Base-by-base conservation (phyloP, 1,140 invertebrate species). In the Zaprionus africanus region DNA sequence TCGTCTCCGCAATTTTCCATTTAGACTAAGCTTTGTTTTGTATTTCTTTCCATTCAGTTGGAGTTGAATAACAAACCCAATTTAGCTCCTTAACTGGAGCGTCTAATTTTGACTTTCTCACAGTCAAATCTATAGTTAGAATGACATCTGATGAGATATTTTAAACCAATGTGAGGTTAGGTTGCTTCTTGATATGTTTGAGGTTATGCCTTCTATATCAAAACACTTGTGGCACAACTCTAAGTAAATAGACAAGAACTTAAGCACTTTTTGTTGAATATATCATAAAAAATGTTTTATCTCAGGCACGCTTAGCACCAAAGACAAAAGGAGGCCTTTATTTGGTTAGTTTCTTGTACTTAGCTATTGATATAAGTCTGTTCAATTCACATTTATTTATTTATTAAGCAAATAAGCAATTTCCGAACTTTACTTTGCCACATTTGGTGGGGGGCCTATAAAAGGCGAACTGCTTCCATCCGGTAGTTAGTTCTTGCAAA, bases 351-450 rank as follows among this genome's bases (percentile, higher is more conserved):
- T 22, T 24, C 5, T 51, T 38, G 38, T 4, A 9, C 31, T 5
- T 15, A 22, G 4, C 11, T 69, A 59, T 68, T 68, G 49, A 57
- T 36, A 9, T 49, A 57, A 36, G 6, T 22, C 26, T 31, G 66
- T 36, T 26, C 43, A 12, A n/a, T 26, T 11, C 1, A 19, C 56
- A 61, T 46, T 62, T 57, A 24, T 9, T n/a, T 61, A 61, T 46
- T 62, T 57, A 24, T 9, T 61, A 7, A 13, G 4, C 54, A 68
- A 82, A 82, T 60, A 82, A 56, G 77, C 31, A 5, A 31, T 19
- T 31, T 56, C 31, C 41, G 34, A 24, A 51, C n/a, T 26, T 59
- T 17, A 54, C 5, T 41, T 7, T 13, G 38, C 54, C 65, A 46
- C 5, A 66, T 58, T 41, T 54, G 53, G 38, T 64, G 38, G 46